These are phyloP conservation scores for Oophaga pumilio DNA, from an alignment of 2,113 vertebrate species.

Conservation along the genomic window DNA sequence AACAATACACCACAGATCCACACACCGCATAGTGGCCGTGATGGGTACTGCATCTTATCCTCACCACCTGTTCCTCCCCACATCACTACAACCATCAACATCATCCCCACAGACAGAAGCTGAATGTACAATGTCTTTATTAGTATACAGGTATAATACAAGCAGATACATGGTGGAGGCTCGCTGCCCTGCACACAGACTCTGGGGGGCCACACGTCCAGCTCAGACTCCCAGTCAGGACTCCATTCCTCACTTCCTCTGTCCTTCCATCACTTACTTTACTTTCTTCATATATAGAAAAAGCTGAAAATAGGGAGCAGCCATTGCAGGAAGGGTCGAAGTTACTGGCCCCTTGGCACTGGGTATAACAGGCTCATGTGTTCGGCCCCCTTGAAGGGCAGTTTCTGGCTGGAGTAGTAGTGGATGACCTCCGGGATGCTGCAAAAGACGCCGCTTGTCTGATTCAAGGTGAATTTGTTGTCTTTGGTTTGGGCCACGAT, in stretches of 20 bases:
- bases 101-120: background rate
- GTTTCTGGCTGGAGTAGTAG: slow-evolving; percentile 85
- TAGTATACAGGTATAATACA: slow-evolving; percentile 34
- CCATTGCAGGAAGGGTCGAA: background rate
- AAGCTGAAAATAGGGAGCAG: background rate
- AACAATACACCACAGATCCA: too few species aligned
- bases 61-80: background rate
- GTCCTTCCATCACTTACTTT: background rate
- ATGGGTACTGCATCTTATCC: background rate
- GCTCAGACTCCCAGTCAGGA: background rate
- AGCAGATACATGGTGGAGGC: background rate
- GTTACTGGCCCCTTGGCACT: slow-evolving; percentile 69
- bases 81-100: background rate
- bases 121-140: slow-evolving; percentile 29
- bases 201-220: too few species aligned
- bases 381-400: slow-evolving; percentile 93
- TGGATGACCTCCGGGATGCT: slow-evolving; percentile 89
- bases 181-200: too few species aligned
- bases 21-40: too few species aligned
- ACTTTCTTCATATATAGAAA: background rate
- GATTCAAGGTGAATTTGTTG: slow-evolving; percentile 87
- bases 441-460: slow-evolving; percentile 86
- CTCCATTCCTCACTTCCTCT: background rate
- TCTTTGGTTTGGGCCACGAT: slow-evolving; percentile 95
- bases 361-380: slow-evolving; percentile 93